phyloP scores from a whole-genome alignment of 2,888 invertebrate genomes.

The Tenodera sinensis region DNA sequence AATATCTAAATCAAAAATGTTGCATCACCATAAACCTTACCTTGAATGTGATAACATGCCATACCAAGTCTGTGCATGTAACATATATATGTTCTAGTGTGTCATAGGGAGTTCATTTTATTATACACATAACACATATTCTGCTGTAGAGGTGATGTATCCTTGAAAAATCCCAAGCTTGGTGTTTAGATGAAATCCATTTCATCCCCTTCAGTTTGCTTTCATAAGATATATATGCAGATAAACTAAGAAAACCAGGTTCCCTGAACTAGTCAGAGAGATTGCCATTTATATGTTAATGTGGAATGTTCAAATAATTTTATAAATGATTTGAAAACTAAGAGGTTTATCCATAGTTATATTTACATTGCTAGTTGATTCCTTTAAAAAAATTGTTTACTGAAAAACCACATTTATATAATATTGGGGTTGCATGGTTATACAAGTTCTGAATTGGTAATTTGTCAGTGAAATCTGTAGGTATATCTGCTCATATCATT shows the following conservation, averaged over 20 bases:
- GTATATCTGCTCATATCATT: background rate
- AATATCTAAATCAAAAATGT: background rate
- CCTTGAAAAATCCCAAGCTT: background rate
- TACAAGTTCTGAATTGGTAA: background rate
- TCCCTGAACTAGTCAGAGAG: background rate
- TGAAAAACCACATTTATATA: background rate
- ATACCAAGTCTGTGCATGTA: background rate
- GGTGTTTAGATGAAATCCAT: background rate
- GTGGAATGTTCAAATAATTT: background rate
- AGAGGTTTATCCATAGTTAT: background rate
- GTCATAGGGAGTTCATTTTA: background rate
- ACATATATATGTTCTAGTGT: background rate
- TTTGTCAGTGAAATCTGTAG: background rate
- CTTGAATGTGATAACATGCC: background rate
- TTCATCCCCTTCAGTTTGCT: background rate
- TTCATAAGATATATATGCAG: background rate
- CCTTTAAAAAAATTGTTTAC: background rate
- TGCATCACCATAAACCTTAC: background rate
- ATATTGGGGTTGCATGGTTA: background rate
- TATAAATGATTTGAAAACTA: background rate
- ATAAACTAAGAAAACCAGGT: background rate
- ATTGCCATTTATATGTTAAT: slow-evolving; percentile 6
- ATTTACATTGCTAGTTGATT: background rate
- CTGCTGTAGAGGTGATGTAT: background rate
- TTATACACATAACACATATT: background rate